Base-by-base conservation (phyloP, 2,113 vertebrate species). In the Dipodomys merriami region DNA sequence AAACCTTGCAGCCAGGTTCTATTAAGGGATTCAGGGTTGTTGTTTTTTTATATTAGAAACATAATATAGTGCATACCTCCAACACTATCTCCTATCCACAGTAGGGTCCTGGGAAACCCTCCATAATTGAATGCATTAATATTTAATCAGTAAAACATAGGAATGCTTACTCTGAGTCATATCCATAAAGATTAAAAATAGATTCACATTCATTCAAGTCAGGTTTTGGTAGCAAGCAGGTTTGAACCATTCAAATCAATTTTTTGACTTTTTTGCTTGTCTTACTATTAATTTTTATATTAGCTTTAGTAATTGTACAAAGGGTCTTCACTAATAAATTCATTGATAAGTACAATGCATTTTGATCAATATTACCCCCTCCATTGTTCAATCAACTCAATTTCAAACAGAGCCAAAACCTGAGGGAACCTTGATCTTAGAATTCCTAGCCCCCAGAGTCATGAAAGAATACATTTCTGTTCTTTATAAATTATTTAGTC, bases 181-280 rank as follows among this genome's bases (percentile, higher is more conserved):
- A 60, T 49, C 53, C 90, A 60, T 64, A 68, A 76, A 92, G n/a
- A 78, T 64, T 62, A 90, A 35, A n/a, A 88, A 60, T 5, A 90
- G 78, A 87, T 1, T 67, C 27, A 30, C 25, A 27, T 57, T 87
- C 46, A 64, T 83, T 86, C 25, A 49, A 65, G 33, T 78, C 57
- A 64, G 22, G 1, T 81, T 88, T 33, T 68, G 86, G 68, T 8
- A 80, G n/a, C 77, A 92, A 44, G 57, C 46, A 22, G 73, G 1
- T 83, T 13, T 86, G 90, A 94, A 30, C 23, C 60, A 74, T 60
- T 64, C 23, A 89, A 62, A 81, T 79, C 20, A 9, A 67, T 77
- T 77, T 64, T 81, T 90, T 7, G 53, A 2, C 33, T 64, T 86
- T 80, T 88, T 5, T 23, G 12, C 53, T 57, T 57, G 15, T 57